Evolutionary conservation across 2,797 vertebrate genomes (phyloP).

Genomic region (Decapterus maruadsi): DNA sequence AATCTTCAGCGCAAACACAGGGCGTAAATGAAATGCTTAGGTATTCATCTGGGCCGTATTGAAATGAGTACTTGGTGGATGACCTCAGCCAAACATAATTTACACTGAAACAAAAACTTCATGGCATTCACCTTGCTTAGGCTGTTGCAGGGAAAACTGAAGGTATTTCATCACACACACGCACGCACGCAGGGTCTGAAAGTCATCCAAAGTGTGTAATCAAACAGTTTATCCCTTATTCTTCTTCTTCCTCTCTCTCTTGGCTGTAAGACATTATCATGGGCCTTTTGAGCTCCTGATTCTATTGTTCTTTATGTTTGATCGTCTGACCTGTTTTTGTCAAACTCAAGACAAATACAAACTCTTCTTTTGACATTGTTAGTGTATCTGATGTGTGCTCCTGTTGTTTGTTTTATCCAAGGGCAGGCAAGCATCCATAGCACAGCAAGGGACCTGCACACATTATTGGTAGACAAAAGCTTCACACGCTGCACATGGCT

Average conservation of each 20-base stretch:
- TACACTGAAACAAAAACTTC: constrained; percentile 51
- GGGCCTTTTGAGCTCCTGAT: constrained; percentile 17
- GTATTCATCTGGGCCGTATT: constrained; percentile 63
- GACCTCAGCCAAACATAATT: constrained; percentile 58
- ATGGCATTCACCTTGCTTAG: constrained; percentile 51
- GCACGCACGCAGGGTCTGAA: constrained; percentile 44
- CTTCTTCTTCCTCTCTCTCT: neutral
- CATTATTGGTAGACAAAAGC: constrained; percentile 34
- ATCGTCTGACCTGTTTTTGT: constrained; percentile 51
- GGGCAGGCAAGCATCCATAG: constrained; percentile 34
- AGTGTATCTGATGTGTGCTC: constrained; percentile 33
- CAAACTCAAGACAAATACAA: constrained; percentile 36
- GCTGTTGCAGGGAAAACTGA: constrained; percentile 57
- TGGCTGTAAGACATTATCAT: constrained; percentile 34
- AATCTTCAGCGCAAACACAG: constrained; percentile 74
- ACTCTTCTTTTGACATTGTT: constrained; percentile 23
- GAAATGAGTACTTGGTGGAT: constrained; percentile 43
- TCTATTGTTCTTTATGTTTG: constrained; percentile 39
- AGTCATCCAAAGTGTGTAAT: constrained; percentile 57
- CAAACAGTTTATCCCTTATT: constrained; percentile 32
- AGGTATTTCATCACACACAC: constrained; percentile 67
- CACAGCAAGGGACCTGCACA: constrained; percentile 28
- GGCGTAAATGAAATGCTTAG: constrained; percentile 68
- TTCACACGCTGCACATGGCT: constrained; percentile 19
- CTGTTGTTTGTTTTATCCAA: constrained; percentile 45